These are phyloP conservation scores for Microcebus lehilahytsara DNA, from an alignment of 2,113 vertebrate genomes.

Conservation along the genomic window DNA sequence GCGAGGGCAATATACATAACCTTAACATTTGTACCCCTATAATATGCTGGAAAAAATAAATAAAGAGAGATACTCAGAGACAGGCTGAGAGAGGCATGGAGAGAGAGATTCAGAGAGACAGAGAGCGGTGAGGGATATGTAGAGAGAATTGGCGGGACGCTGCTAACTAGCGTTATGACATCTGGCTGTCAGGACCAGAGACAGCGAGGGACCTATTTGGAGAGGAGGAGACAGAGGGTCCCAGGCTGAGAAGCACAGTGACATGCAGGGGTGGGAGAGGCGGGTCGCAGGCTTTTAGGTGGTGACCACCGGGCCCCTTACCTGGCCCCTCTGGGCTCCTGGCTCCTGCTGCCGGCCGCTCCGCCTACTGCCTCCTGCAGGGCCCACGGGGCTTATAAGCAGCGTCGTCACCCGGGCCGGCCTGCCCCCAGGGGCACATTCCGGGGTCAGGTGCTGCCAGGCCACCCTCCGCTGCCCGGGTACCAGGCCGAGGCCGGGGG, in stretches of 20 bases:
- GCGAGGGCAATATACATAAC: too few relatives aligned
- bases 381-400: conserved; percentile 37
- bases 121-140: neutral
- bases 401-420: neutral
- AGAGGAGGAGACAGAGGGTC: neutral
- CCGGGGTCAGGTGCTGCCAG: conserved; percentile 16
- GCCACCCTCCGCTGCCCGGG: neutral
- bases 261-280: accelerated
- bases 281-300: neutral
- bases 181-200: too few relatives aligned
- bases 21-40: too few relatives aligned
- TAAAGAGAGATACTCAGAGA: neutral
- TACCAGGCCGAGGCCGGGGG: neutral
- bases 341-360: neutral
- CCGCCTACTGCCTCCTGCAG: neutral
- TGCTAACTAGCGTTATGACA: neutral
- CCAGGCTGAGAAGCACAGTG: neutral
- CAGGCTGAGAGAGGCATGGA: neutral
- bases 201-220: neutral
- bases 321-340: neutral
- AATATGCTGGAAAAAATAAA: too few relatives aligned
- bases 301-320: neutral
- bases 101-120: neutral
- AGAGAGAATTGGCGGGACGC: neutral
- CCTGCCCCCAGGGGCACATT: conserved; percentile 42